A percentile compares a stretch with the other conserved stretches of the same genome.
Evolutionary conservation across 2,113 vertebrate genomes (phyloP).

Genomic region (Tragelaphus strepsiceros): DNA sequence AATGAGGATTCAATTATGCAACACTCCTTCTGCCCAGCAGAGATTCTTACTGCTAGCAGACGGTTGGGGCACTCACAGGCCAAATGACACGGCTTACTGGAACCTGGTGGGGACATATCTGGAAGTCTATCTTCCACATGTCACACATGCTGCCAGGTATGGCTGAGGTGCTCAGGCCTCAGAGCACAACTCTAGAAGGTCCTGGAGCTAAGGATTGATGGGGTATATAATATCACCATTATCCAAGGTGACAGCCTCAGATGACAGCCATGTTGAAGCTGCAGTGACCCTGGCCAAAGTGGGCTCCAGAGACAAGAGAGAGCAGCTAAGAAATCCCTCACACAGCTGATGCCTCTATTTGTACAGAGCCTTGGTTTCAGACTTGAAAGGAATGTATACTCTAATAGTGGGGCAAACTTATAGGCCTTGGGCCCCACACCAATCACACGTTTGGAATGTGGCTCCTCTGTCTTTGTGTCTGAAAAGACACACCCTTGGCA

Average conservation of each 20-base stretch:
- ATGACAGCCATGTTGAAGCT: neutral
- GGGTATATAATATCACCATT: neutral
- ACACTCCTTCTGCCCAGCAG: neutral
- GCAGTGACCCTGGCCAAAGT: neutral
- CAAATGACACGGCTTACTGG: neutral
- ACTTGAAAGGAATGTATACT: neutral
- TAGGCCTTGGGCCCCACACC: neutral
- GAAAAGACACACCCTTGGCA: neutral
- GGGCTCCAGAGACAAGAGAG: neutral
- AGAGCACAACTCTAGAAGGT: neutral
- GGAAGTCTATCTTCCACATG: neutral
- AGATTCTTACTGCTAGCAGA: neutral
- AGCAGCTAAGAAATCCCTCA: neutral
- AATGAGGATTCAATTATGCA: neutral
- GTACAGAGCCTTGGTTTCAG: neutral
- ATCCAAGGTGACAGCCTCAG: neutral
- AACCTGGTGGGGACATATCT: neutral
- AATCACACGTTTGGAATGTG: neutral
- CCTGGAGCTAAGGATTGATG: neutral
- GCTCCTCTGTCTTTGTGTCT: neutral
- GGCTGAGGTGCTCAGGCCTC: neutral
- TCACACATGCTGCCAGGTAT: neutral
- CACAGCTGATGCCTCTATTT: neutral
- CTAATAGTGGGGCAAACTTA: accelerated
- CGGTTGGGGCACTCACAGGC: neutral